Evolutionary conservation across 2,113 vertebrate genomes (phyloP).

Genomic region (Thalassoma bifasciatum): DNA sequence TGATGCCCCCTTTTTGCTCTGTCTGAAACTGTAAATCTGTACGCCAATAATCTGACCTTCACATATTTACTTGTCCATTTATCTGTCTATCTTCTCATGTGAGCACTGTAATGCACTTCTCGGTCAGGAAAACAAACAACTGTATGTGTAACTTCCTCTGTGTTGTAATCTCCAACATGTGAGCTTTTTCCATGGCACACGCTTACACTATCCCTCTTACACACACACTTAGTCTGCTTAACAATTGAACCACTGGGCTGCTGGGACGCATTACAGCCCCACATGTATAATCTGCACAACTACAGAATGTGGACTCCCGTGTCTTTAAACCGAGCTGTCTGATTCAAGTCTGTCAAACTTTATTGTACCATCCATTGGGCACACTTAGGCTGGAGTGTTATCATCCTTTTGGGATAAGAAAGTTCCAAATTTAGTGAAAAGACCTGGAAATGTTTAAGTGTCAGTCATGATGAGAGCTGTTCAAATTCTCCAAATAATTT

Average conservation of each 20-base stretch:
- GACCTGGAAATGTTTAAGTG: too few species aligned
- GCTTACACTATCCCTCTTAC: constrained; percentile 4
- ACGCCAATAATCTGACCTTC: constrained; percentile 47
- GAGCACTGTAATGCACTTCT: constrained; percentile 36
- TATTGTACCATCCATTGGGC: background rate
- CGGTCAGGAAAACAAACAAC: constrained; percentile 40
- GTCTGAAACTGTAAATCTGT: constrained; percentile 28
- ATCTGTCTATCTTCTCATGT: constrained; percentile 23
- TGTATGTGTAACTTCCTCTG: constrained; percentile 28
- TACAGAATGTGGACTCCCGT: constrained; percentile 1
- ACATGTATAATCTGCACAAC: constrained; percentile 27
- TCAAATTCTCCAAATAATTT: too few species aligned
- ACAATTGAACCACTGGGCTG: constrained; percentile 53
- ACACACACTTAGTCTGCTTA: constrained; percentile 18
- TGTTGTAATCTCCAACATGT: constrained; percentile 46
- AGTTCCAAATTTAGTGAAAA: background rate
- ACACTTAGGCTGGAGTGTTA: background rate
- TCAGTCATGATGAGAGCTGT: too few species aligned
- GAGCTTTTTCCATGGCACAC: constrained; percentile 36
- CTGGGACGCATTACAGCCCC: constrained; percentile 56
- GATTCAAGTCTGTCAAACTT: constrained; percentile 9
- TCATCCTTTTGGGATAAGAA: background rate
- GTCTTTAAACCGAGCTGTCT: background rate
- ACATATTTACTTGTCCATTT: too few species aligned
- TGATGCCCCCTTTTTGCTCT: constrained; percentile 33